Base-by-base conservation (phyloP, 2,113 vertebrate species). In the Equus przewalskii region DNA sequence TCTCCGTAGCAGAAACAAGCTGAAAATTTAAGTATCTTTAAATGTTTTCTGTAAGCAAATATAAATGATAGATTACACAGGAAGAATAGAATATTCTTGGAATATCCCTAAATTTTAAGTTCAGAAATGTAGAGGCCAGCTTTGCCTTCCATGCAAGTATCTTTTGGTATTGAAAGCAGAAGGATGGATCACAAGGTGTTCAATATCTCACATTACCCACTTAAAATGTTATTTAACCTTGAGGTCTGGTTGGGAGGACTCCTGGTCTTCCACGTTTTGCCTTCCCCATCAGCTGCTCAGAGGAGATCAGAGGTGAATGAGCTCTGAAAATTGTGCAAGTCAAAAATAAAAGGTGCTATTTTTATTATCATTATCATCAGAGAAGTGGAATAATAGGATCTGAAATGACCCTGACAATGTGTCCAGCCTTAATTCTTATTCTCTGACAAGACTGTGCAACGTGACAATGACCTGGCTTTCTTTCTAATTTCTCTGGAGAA, bases 371-470 rank as follows among this genome's bases (percentile, higher is more conserved):
- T 89, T 90, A 65, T 81, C 21, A 26, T 88, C 90, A 82, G 46
- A 89, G 82, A 95, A 70, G n/a, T 44, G 85, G 96, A 72, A 85
- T 72, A 72, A 76, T 49, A 33, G 21, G 46, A 65, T 67, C 82
- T 82, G 78, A 93, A 94, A 73, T 82, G 67, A 93, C 92, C 67
- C 91, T 79, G 95, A 96, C 60, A 58, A 46, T n/a, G 56, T 76
- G 58, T 30, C 54, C 56, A 56, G 30, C 60, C 44, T 94, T 72
- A 41, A 72, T 60, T 85, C 81, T 89, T 65, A 18, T 65, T 44
- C 90, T 89, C 60, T 5, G 21, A 41, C 14, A 79, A 56, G 22
- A 82, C 44, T 58, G 13, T 18, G 80, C 36, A 46, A 85, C 28
- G 28, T 54, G 62, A 24, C 19, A 4, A 54, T 75, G 56, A 78